Percentiles rank a stretch among this genome's conserved stretches.
Evolutionary conservation across 2,888 invertebrate species (phyloP).

Genomic region (Morpho helenor): DNA sequence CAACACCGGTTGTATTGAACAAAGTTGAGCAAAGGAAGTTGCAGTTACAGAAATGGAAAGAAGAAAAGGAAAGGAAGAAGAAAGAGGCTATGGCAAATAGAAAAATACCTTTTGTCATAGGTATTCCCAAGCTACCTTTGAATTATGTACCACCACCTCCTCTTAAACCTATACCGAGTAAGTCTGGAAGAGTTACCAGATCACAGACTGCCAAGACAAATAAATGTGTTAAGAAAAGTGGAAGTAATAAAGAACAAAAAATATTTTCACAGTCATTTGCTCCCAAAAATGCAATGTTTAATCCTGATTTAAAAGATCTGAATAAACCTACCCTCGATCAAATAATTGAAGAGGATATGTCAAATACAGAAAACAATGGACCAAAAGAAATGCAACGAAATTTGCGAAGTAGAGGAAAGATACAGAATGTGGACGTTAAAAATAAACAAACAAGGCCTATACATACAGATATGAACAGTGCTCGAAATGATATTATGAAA

Average conservation of each 20-base stretch:
- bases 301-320: slow-evolving; percentile 51
- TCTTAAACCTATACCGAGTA: slow-evolving; percentile 45
- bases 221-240: slow-evolving; percentile 14
- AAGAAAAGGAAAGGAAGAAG: slow-evolving; percentile 59
- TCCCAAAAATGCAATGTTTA: slow-evolving; percentile 73
- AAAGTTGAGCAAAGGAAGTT: slow-evolving; percentile 49
- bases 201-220: slow-evolving; percentile 43
- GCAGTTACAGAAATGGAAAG: slow-evolving; percentile 65
- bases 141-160: slow-evolving; percentile 53
- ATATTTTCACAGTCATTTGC: slow-evolving; percentile 62
- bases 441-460: no score
- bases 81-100: slow-evolving; percentile 48
- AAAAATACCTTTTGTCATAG: slow-evolving; percentile 61
- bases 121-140: slow-evolving; percentile 45
- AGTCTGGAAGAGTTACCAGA: slow-evolving; percentile 57
- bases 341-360: background rate
- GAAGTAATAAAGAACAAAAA: slow-evolving; percentile 17
- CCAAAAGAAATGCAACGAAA: background rate
- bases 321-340: slow-evolving; percentile 28
- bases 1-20: slow-evolving; percentile 28
- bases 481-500: no score
- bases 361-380: background rate
- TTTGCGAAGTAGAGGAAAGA: no score
- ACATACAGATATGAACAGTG: no score
- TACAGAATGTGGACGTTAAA: no score